A percentile compares a stretch with the other conserved stretches of the same genome.
Evolutionary conservation across 1,140 invertebrate species (phyloP).

Genomic region (Polypedilum pembai): DNA sequence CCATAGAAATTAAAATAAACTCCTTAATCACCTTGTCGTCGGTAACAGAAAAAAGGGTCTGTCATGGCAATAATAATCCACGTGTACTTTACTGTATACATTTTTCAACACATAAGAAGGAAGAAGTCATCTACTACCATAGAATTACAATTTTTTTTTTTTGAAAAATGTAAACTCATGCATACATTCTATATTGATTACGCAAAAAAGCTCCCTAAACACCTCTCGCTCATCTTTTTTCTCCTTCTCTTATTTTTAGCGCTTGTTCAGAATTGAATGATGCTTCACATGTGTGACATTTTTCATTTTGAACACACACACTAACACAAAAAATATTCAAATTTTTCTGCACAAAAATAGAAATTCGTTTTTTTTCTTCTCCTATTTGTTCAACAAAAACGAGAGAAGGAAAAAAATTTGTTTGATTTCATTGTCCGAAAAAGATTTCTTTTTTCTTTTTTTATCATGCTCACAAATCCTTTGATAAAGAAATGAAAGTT

Average conservation of each 20-base stretch:
- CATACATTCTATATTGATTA: background rate
- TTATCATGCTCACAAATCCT: conserved; percentile 20
- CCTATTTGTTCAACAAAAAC: background rate
- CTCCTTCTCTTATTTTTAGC: background rate
- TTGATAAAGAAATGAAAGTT: background rate
- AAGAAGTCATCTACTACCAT: background rate
- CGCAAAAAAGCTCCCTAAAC: background rate
- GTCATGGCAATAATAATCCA: too few species aligned
- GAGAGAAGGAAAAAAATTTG: background rate
- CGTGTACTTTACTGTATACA: too few species aligned
- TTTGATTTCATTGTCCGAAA: conserved; percentile 23
- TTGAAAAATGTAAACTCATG: background rate
- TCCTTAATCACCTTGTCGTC: too few species aligned
- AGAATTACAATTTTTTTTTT: background rate
- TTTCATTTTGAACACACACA: background rate
- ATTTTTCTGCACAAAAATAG: too few species aligned
- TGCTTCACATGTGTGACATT: conserved; percentile 7
- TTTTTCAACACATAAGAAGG: too few species aligned
- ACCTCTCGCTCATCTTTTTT: background rate
- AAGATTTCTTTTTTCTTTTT: background rate
- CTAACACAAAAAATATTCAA: too few species aligned
- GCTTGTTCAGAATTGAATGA: background rate
- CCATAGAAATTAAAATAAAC: too few species aligned
- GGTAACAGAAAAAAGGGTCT: too few species aligned
- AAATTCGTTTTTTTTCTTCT: background rate